Base-by-base conservation (phyloP, 2,888 invertebrate genomes). In the Junonia oenone region DNA sequence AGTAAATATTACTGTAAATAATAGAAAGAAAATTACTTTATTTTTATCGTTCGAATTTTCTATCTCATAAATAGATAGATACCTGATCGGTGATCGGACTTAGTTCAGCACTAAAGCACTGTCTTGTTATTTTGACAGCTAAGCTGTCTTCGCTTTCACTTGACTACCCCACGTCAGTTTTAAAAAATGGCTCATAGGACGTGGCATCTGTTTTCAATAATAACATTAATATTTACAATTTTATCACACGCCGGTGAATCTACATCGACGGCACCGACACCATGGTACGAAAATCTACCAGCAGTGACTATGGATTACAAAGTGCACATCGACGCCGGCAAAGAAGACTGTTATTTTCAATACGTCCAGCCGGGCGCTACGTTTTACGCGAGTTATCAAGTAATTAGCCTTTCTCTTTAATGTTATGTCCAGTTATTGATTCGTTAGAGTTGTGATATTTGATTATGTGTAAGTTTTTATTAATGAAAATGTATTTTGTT, bases 291-390 rank as follows among this genome's bases (percentile, higher is more conserved):
- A 81, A 94, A 94, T 66, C 83, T 96, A 55, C 98, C 98, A 9
- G 98, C 98, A 8, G 97, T 97, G 29, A 96, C 97, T 1, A 97
- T 98, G 95, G 98, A 98, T 77, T 98, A 98, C 78, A 98, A 98
- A 88, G 96, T 98, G 31, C 96, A 98, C 82, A 94, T 98, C 61
- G 97, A 97, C 72, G 96, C 98, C n/a, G 97, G 98, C 55, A 91
- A 91, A 69, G 98, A 98, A 84, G 98, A 98, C 75, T 98, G 98
- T 85, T 98, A 98, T 84, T 97, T 93, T 81, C 98, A 98, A 90
- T 97, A 95, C 90, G 97, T 98, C 57, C 96, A 97, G 72, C 93
- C 95, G 54, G 97, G 97, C 51, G 97, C 98, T 17, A 97, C 97
- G 58, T 95, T 98, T 77, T 98, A 97, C 85, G 96, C 97, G 60